Evolutionary conservation across 2,888 invertebrate genomes (phyloP).

Genomic region (Stenolophus ochropezus): DNA sequence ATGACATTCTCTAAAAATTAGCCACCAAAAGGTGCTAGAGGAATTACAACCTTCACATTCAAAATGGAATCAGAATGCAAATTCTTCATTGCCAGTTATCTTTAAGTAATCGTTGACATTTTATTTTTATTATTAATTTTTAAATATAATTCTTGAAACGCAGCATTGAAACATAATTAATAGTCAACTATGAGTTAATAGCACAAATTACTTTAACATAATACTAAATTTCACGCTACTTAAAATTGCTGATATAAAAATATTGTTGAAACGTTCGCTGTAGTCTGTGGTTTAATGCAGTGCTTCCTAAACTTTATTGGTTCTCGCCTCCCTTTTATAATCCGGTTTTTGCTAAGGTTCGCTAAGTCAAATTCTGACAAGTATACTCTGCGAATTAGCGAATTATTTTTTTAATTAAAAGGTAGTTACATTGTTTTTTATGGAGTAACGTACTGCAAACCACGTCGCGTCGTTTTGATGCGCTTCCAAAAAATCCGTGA

Average conservation of each 20-base stretch:
- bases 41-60: conserved; percentile 28
- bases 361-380: too few species aligned
- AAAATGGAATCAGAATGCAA: conserved; percentile 4
- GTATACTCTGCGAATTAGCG: too few species aligned
- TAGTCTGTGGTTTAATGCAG: not conserved
- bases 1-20: not conserved
- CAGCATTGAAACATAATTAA: not conserved
- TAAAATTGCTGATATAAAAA: not conserved
- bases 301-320: too few species aligned
- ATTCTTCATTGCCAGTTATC: not conserved
- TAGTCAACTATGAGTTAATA: not conserved
- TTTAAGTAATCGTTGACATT: not conserved
- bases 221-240: not conserved
- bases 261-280: not conserved
- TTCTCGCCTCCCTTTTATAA: too few species aligned
- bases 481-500: too few species aligned
- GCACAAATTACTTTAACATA: not conserved
- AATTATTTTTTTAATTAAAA: too few species aligned
- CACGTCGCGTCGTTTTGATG: too few species aligned
- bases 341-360: too few species aligned
- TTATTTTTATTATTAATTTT: too few species aligned
- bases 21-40: not conserved
- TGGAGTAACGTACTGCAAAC: too few species aligned
- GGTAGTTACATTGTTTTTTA: too few species aligned
- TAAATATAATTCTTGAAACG: too few species aligned